Base-by-base conservation (phyloP, 2,113 vertebrate species). In the Vireo altiloquus region DNA sequence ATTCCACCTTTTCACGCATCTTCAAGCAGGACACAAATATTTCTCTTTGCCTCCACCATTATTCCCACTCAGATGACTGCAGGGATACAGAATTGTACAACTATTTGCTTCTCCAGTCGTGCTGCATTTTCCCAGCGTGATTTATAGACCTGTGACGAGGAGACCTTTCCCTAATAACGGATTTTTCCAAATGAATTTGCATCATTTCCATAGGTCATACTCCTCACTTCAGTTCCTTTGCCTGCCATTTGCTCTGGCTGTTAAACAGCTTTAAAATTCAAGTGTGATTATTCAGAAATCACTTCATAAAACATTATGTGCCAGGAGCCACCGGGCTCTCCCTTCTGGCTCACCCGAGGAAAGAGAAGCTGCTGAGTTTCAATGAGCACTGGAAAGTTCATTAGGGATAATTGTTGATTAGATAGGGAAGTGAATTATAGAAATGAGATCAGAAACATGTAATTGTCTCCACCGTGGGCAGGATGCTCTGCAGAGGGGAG, bases 261-360 rank as follows among this genome's bases (percentile, higher is more conserved):
- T 87, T 92, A 89, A 97, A 31, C 77, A 93, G 94, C 82, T 82
- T 19, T 86, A 70, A 91, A 94, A 85, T 39, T 56, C 40, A 18
- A 77, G 68, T 33, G 79, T 86, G 70, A 85, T 93, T 81, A 75
- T 89, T 83, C 82, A 85, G 91, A 92, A 87, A 72, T 44, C 81
- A 59, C 70, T 93, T 44, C 65, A 71, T 90, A 82, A 87, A 92
- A 31, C 71, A 33, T 52, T 12, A 40, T n/a, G 28, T 79, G 82
- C 70, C 40, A 15, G 71, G 78, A 90, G 39, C 64, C 59, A 74
- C 71, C 3, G 1, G 6, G 75, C 90, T 75, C 76, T 75, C 40
- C 75, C 82, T 76, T 46, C 59, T 37, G 74, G 6, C 50, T 81
- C 11, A 0, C 40, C 13, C 40, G 10, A 37, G 61, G 59, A 76